Base-by-base conservation (phyloP, 2,888 invertebrate genomes). In the Calameuta idolon region DNA sequence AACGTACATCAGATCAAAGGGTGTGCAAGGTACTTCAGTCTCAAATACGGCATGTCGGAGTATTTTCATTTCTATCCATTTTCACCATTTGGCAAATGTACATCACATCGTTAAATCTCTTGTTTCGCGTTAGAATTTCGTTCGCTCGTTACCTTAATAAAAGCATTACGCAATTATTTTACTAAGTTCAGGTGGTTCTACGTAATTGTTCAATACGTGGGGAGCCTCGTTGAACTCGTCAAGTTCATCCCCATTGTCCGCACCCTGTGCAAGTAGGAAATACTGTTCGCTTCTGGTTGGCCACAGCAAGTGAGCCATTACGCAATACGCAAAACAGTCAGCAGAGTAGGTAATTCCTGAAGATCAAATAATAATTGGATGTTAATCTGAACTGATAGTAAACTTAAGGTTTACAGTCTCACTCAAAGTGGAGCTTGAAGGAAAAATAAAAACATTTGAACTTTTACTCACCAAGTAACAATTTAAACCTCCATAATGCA, bases 231-330 rank as follows among this genome's bases (percentile, higher is more conserved):
- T 97, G 91, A 97, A 97, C 91, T 97, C 97, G 87, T 97, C 97
- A 78, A 98, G 91, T 91, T 98, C 98, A 87, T 97, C 97, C 85
- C 92, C 92, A 74, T 92, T 89, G 77, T 92, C 92, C 34, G 92
- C 89, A 78, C 92, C 92, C 83, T 92, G 91, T 77, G 97, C 95
- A 68, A 97, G 92, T 78, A 98, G 93, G 89, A 98, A 95, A 92
- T 98, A 98, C 91, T 98, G 97, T 86, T 98, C 97, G 69, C 97
- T 97, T 77, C 98, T 94, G 76, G 97, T 97, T 69, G 99, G 99
- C 98, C 98, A 99, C 81, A 99, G 93, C 82, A 99, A 93, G 90
- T 99, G 98, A 0, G 98, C 96, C 96, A 99, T 97, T 69, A 98
- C 97, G 86, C 97, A 97, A 91, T 97, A 98, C 1, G 98, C 98